Conservation (phyloP, 2,113 vertebrate genomes). For the Oreochromis tanganicae region DNA sequence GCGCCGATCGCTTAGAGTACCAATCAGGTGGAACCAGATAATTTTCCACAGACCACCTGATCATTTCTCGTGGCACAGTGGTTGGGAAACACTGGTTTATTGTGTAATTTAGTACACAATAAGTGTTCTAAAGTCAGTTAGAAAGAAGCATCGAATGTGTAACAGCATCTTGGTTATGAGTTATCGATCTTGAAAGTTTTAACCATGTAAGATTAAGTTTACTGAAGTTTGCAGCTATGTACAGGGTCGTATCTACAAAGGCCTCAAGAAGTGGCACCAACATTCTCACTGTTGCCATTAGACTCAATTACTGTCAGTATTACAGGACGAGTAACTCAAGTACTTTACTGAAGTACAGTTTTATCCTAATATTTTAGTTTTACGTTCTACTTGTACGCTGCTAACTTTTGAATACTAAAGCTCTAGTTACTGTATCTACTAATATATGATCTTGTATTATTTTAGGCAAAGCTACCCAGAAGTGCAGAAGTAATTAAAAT, state of each 20-base stretch:
- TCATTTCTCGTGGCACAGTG: neutral
- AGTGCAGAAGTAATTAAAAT: neutral
- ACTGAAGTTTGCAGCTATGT: neutral
- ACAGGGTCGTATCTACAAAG: neutral
- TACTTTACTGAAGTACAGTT: neutral
- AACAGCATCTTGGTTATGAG: neutral
- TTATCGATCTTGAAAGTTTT: neutral
- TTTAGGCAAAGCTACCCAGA: neutral
- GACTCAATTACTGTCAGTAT: neutral
- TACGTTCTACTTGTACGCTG: neutral
- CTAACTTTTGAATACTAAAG: neutral
- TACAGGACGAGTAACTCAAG: neutral
- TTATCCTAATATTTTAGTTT: neutral
- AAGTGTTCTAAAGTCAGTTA: neutral
- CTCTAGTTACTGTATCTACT: neutral
- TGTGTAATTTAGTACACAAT: neutral
- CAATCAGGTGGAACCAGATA: too few relatives aligned
- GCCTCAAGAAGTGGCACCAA: neutral
- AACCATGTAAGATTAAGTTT: neutral
- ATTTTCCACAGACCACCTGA: neutral
- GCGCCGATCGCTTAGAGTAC: neutral
- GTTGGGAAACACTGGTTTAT: neutral
- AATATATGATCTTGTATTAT: neutral
- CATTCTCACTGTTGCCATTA: neutral
- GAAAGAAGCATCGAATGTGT: neutral